These are phyloP conservation scores for Diorhabda sublineata DNA, from an alignment of 1,140 invertebrate species.

Conservation along the genomic window DNA sequence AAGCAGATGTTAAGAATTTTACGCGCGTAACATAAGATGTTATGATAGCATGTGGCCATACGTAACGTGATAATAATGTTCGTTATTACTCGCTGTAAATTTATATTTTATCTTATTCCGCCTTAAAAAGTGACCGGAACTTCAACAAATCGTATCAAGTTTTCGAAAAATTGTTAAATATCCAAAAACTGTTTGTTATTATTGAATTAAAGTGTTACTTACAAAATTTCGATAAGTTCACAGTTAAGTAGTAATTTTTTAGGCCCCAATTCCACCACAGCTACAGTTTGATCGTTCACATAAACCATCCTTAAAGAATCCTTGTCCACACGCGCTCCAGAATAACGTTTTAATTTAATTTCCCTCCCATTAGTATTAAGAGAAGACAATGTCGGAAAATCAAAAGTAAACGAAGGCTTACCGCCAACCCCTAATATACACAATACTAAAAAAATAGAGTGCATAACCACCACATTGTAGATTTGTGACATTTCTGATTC, in stretches of 20 bases:
- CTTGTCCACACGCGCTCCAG: slow-evolving; percentile 56
- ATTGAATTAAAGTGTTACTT: slow-evolving; percentile 47
- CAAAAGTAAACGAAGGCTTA: slow-evolving; percentile 51
- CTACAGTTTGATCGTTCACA: slow-evolving; percentile 74
- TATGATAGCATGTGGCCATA: no score
- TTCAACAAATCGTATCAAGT: no score
- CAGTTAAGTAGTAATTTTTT: slow-evolving; percentile 67
- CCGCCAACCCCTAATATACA: slow-evolving; percentile 39
- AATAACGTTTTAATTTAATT: slow-evolving; percentile 53
- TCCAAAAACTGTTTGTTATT: no score
- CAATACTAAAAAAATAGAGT: slow-evolving; percentile 29
- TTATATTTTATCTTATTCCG: no score
- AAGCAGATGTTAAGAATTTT: no score
- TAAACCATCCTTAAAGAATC: slow-evolving; percentile 68
- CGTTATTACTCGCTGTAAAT: no score
- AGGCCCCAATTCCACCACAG: slow-evolving; percentile 67
- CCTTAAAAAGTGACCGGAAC: no score
- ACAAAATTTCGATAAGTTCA: slow-evolving; percentile 81
- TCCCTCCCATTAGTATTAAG: slow-evolving; percentile 28
- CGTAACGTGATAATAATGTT: no score
- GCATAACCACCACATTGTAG: slow-evolving; percentile 28
- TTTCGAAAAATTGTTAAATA: no score
- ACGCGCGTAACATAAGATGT: no score
- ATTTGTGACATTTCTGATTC: slow-evolving; percentile 13
- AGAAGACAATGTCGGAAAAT: slow-evolving; percentile 46